Base-by-base conservation (phyloP, 2,113 vertebrate species). In the Camelus bactrianus region DNA sequence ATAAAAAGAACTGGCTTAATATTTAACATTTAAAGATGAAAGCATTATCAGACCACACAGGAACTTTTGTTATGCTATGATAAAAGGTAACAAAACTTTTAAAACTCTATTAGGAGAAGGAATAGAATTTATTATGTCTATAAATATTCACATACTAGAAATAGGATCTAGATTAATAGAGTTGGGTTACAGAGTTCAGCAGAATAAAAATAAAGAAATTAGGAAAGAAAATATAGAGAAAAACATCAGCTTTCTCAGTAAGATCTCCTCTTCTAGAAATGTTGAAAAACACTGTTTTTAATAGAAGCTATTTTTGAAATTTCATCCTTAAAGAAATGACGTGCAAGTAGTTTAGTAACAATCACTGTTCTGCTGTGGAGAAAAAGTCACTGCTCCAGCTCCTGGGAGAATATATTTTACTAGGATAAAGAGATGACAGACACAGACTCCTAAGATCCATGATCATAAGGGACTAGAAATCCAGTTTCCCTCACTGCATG, bases 51-150 rank as follows among this genome's bases (percentile, higher is more conserved):
- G 67, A 85, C 72, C n/a, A 95, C 79, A 62, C 87, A 83, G 62
- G n/a, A 54, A 91, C 77, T 89, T 92, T 50, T 85, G 22, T 91
- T 84, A 58, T 83, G 38, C 48, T 79, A 80, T 28, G 30, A 92
- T 65, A 86, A 86, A 96, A 97, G 75, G 91, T 42, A 95, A 83
- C 58, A 93, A 95, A 92, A 93, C 24, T 46, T 77, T 72, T 42
- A 65, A 86, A 97, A 91, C 46, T 65, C 81, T 28, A 46, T 58
- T 89, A 91, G 28, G 81, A 97, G 60, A 95, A 90, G n/a, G 76
- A 93, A 90, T 93, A 60, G 88, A 73, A 79, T 84, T 96, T 97
- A 76, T 90, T 96, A 91, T 69, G 12, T 65, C 70, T 90, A 95
- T 58, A 93, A 83, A 77, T 95, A 93, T 75, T 94, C 42, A 69